Conservation (phyloP, 2,113 vertebrate species). For the Axis porcinus region DNA sequence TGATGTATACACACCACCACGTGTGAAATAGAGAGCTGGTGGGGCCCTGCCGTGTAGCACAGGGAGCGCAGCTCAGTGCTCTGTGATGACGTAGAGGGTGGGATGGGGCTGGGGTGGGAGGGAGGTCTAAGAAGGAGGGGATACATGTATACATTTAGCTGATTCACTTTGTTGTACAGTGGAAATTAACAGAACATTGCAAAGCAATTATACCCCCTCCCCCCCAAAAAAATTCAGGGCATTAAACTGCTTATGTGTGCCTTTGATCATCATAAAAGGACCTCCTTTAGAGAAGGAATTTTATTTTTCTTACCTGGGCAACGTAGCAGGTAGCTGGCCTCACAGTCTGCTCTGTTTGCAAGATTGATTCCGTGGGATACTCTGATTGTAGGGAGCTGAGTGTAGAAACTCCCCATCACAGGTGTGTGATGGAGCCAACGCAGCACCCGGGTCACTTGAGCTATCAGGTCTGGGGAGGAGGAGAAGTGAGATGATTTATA, state of each 20-base stretch:
- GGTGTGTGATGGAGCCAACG: fast-evolving
- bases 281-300: neutral
- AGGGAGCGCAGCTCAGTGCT: neutral
- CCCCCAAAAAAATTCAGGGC: neutral
- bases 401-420: fast-evolving
- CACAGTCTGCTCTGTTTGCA: neutral
- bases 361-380: neutral
- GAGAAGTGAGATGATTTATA: neutral
- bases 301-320: neutral
- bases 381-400: neutral
- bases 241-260: neutral
- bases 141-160: neutral
- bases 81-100: neutral
- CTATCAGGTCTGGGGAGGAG: neutral
- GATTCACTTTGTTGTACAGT: neutral
- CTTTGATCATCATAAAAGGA: neutral
- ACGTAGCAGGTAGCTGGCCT: neutral
- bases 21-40: neutral
- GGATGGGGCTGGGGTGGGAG: neutral
- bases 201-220: neutral
- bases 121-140: neutral
- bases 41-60: neutral
- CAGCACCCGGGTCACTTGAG: neutral
- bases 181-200: neutral
- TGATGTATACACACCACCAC: neutral